phyloP scores from a whole-genome alignment of 2,113 vertebrate species.

The Diglossa brunneiventris region DNA sequence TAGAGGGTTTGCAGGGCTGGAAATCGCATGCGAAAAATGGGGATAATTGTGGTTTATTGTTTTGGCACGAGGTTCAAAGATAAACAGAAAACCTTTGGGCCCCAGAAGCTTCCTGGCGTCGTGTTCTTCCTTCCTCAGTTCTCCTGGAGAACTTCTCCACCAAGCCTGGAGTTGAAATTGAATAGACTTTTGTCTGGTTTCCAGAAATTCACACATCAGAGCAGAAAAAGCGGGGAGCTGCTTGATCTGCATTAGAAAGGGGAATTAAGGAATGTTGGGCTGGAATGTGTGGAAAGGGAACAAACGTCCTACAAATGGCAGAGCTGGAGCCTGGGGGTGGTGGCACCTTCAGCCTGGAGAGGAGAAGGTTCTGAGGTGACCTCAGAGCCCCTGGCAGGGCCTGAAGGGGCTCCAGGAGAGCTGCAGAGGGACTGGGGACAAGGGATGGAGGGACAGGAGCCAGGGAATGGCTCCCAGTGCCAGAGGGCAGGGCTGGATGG shows the following conservation, averaged over 20 bases:
- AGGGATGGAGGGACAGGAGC: not conserved
- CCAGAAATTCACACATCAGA: slow-evolving; percentile 22
- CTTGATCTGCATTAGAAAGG: not conserved
- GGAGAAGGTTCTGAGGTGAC: fast-evolving
- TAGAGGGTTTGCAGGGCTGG: slow-evolving; percentile 63
- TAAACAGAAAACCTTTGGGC: slow-evolving; percentile 63
- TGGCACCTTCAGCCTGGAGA: not conserved
- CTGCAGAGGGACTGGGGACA: not conserved
- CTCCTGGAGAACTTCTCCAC: not conserved
- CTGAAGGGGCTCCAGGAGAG: not conserved
- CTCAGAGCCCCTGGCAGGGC: not conserved
- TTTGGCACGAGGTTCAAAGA: slow-evolving; percentile 66
- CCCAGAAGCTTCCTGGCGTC: slow-evolving; percentile 10
- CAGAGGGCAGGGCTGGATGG: fast-evolving
- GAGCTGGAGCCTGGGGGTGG: not conserved
- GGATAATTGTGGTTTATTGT: slow-evolving; percentile 69
- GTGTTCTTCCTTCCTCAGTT: not conserved
- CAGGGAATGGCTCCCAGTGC: not conserved
- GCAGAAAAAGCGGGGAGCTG: not conserved
- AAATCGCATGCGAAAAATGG: slow-evolving; percentile 52
- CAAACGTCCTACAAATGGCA: not conserved
- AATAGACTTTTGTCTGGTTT: not conserved
- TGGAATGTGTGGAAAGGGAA: not conserved
- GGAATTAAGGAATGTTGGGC: not conserved
- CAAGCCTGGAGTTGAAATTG: not conserved